Evolutionary conservation across 1,140 invertebrate species (phyloP).

Genomic region (Phthorimaea operculella): DNA sequence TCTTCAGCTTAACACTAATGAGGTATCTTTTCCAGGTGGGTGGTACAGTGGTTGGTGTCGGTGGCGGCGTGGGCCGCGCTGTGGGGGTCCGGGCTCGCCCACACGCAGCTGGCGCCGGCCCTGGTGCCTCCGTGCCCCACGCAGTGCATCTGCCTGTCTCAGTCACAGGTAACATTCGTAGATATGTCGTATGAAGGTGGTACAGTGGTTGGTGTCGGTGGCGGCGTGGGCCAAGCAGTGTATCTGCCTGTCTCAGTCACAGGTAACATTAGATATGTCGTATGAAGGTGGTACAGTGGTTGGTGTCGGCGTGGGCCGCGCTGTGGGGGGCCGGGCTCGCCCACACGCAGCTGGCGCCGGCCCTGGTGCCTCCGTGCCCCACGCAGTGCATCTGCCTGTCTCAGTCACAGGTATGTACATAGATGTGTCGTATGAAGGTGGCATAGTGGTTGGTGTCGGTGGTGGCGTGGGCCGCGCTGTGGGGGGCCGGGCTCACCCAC

Average conservation of each 20-base stretch:
- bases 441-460: too few species aligned
- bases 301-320: slow-evolving; percentile 33
- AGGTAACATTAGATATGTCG: too few species aligned
- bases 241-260: slow-evolving; percentile 83
- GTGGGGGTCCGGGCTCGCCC: slow-evolving; percentile 43
- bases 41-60: neutral
- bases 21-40: neutral
- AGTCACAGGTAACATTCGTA: too few species aligned
- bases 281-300: neutral
- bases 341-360: slow-evolving; percentile 76
- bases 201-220: slow-evolving; percentile 38
- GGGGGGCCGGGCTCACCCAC: too few species aligned
- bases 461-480: too few species aligned
- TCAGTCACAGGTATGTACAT: slow-evolving; percentile 40
- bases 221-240: slow-evolving; percentile 69
- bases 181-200: slow-evolving; percentile 33
- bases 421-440: too few species aligned
- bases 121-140: slow-evolving; percentile 71
- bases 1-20: too few species aligned
- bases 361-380: slow-evolving; percentile 70
- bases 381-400: slow-evolving; percentile 83
- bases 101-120: slow-evolving; percentile 74
- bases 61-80: slow-evolving; percentile 45
- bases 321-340: slow-evolving; percentile 30
- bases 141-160: slow-evolving; percentile 84